Base-by-base conservation (phyloP, 2,888 invertebrate species). In the Scaptomyza flava region DNA sequence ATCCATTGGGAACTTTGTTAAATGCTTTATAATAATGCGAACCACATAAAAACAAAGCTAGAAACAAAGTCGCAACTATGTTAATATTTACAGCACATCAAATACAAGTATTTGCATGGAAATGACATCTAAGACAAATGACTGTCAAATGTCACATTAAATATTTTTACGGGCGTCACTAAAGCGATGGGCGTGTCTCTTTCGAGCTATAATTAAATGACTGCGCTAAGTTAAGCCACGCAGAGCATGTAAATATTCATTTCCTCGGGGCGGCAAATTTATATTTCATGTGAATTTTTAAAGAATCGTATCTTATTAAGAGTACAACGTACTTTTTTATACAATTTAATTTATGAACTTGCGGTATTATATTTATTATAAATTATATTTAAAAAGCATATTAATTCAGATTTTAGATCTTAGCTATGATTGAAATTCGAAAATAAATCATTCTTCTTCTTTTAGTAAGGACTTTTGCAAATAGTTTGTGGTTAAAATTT, bases 141-240 rank as follows among this genome's bases (percentile, higher is more conserved):
- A 84, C 87, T 87, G 87, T 86, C 82, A 82, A 78, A 73, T 86
- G 82, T 83, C 82, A 78, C 87, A 84, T 86, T 83, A 83, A 82
- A 86, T 82, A 86, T 83, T 86, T 86, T 82, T 78, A 86, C 75
- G 87, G 67, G 63, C 63, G 31, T 67, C 42, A 27, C 33, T 6
- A 14, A 3, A 23, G 50, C 31, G 17, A 17, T 12, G 65, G 66
- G 71, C 48, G 67, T 63, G 45, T 46, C 47, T 9, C 41, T 8
- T 14, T 31, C 43, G 56, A 48, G 68, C 68, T 73, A 86, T 83
- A 82, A 86, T 82, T 82, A 86, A 86, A 82, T 82, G 86, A 77
- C 86, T 72, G 67, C 47, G 80, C 77, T 72, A 86, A 86, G 78
- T 77, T 68, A 69, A 81, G 72, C 74, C 74, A 77, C 64, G 67